Evolutionary conservation across 2,797 vertebrate species (phyloP).

Genomic region (Notamacropus eugenii): DNA sequence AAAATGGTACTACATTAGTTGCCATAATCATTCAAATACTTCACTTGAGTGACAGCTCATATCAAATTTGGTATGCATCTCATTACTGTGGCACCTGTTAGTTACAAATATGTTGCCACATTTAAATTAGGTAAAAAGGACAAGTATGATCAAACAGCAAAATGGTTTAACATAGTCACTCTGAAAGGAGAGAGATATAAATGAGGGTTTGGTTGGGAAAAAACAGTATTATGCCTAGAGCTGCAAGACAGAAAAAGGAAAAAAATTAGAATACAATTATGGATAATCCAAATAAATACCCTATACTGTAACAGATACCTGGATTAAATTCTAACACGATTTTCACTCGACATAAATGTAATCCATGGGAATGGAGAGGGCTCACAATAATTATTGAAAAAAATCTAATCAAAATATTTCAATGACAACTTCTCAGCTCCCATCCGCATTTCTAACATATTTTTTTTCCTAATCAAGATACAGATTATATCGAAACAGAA

Average conservation of each 20-base stretch:
- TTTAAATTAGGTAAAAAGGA: not conserved
- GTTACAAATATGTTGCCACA: slow-evolving; percentile 6
- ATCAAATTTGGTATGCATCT: slow-evolving; percentile 58
- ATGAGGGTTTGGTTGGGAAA: not conserved
- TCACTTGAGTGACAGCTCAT: slow-evolving; percentile 59
- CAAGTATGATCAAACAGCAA: slow-evolving; percentile 8
- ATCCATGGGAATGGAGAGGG: not conserved
- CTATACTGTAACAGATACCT: not conserved
- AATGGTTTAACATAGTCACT: slow-evolving; percentile 11
- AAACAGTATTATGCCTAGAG: not conserved
- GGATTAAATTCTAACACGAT: not conserved
- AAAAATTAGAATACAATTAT: slow-evolving; percentile 6
- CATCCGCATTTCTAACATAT: not conserved
- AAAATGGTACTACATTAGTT: slow-evolving; percentile 66
- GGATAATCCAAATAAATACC: slow-evolving; percentile 5
- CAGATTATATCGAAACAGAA: not conserved
- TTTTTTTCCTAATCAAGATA: not conserved
- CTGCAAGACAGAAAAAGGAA: slow-evolving; percentile 20
- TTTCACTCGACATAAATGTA: not conserved
- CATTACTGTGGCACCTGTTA: not conserved
- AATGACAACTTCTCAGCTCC: not conserved
- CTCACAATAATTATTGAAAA: not conserved
- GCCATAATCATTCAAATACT: slow-evolving; percentile 67
- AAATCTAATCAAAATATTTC: not conserved
- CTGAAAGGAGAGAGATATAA: not conserved